Base-by-base conservation (phyloP, 2,888 invertebrate genomes). In the Eutolmus rufibarbis region DNA sequence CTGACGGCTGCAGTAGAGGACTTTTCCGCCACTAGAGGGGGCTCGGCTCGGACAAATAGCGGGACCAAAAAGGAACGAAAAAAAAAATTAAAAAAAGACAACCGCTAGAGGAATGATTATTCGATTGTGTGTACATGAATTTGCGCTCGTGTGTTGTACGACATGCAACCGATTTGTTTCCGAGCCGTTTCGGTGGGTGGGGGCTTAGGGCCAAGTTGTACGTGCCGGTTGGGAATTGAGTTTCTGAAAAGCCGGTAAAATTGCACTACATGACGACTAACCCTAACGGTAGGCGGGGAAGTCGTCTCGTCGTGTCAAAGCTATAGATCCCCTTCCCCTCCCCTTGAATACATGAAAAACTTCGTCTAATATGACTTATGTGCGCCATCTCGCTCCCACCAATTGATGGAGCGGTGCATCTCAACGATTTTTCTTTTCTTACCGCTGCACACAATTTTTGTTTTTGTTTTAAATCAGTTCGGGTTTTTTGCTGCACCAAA, bases 121-220 rank as follows among this genome's bases (percentile, higher is more conserved):
- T 84, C 66, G 84, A 84, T 86, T 86, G 86, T 56, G 86, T 86
- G 74, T 86, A 76, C 46, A 76, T 34, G 76, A 76, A 76, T 86
- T 86, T 86, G 76, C 76, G 76, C 76, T 76, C 77, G 86, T 86
- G 88, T 86, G 87, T 88, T 87, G 87, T 78, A 87, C 56, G 66
- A 88, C 88, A 88, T 87, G 88, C 87, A 88, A 88, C 76, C 88
- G 88, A 88, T 88, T 88, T 88, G 88, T 88, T 84, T 40, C 66
- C 19, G 19, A 37, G 74, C 84, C 66, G 56, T 51, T 85, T 87
- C 43, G 66, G 40, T 56, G 87, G 87, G 87, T 56, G 56, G 78
- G 87, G 87, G 87, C 57, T 51, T 77, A 23, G 28, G 57, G 28
- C 56, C 46, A n/a, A 23, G 46, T 77, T 79, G 76, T 51, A 57